phyloP scores from a whole-genome alignment of 2,113 vertebrate species.

The Scolopax mira region DNA sequence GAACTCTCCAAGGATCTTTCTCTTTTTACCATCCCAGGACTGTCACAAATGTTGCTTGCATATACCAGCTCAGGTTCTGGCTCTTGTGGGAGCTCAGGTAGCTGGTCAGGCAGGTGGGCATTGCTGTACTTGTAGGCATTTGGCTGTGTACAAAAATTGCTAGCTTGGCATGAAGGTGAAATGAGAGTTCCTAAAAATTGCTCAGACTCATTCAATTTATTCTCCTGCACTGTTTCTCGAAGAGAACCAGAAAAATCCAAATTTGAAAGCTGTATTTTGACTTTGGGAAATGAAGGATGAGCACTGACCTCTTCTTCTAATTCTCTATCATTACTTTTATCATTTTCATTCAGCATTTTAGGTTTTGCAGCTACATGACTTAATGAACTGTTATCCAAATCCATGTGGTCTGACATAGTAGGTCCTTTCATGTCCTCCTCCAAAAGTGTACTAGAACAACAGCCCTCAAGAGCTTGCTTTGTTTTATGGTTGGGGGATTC shows the following conservation, averaged over 20 bases:
- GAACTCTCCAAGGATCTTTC: constrained; percentile 19
- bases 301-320: constrained; percentile 37
- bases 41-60: not conserved
- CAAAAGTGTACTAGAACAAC: constrained; percentile 44
- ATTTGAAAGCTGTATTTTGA: constrained; percentile 60
- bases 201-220: not conserved
- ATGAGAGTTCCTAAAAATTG: constrained; percentile 37
- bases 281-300: constrained; percentile 54
- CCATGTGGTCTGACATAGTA: constrained; percentile 19
- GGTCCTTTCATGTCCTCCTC: constrained; percentile 14
- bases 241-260: constrained; percentile 32
- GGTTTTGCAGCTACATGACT: constrained; percentile 28
- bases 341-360: constrained; percentile 61
- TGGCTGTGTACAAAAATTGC: not conserved
- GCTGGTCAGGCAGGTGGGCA: constrained; percentile 29
- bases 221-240: constrained; percentile 30
- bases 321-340: constrained; percentile 20
- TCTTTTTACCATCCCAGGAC: not conserved
- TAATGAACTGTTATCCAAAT: not conserved
- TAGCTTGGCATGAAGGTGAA: constrained; percentile 35
- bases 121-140: constrained; percentile 45
- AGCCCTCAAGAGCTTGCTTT: constrained; percentile 67
- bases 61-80: not conserved
- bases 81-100: constrained; percentile 26
- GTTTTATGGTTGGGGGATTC: constrained; percentile 71